Percentiles rank a stretch among this genome's conserved stretches.
Conservation (phyloP, 2,888 invertebrate genomes). For the Limenitis camilla region DNA sequence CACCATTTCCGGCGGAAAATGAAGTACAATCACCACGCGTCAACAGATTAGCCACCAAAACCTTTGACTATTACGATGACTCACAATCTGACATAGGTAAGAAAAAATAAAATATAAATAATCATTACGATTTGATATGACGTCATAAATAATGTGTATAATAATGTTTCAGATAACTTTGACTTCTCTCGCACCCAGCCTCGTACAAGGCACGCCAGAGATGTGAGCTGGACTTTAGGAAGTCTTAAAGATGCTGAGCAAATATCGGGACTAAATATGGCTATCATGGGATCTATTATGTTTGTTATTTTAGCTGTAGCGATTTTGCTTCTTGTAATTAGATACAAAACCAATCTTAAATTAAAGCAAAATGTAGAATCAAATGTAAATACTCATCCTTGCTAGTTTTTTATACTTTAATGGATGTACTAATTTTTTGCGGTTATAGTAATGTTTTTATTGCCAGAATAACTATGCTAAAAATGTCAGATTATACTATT, state of each 20-base stretch:
- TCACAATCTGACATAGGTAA: conserved; percentile 48
- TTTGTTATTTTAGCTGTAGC: conserved; percentile 42
- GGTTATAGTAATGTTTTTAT: conserved; percentile 1
- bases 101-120: conserved; percentile 15
- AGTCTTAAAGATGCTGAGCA: conserved; percentile 25
- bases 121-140: not conserved
- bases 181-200: conserved; percentile 54
- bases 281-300: conserved; percentile 42
- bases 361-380: conserved; percentile 6
- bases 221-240: conserved; percentile 36
- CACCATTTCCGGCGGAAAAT: conserved; percentile 61
- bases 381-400: conserved; percentile 16
- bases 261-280: conserved; percentile 35
- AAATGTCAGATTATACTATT: not conserved
- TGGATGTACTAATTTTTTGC: conserved; percentile 4
- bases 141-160: too few relatives aligned
- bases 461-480: conserved; percentile 1
- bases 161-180: conserved; percentile 50
- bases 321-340: conserved; percentile 30
- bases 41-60: conserved; percentile 42
- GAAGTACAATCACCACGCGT: conserved; percentile 46
- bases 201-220: conserved; percentile 50
- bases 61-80: conserved; percentile 45
- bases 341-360: conserved; percentile 11
- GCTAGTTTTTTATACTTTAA: conserved; percentile 10